Percentiles rank a stretch among this genome's conserved stretches.
Evolutionary conservation across 2,888 invertebrate genomes (phyloP).

Genomic region (Diaperis boleti): DNA sequence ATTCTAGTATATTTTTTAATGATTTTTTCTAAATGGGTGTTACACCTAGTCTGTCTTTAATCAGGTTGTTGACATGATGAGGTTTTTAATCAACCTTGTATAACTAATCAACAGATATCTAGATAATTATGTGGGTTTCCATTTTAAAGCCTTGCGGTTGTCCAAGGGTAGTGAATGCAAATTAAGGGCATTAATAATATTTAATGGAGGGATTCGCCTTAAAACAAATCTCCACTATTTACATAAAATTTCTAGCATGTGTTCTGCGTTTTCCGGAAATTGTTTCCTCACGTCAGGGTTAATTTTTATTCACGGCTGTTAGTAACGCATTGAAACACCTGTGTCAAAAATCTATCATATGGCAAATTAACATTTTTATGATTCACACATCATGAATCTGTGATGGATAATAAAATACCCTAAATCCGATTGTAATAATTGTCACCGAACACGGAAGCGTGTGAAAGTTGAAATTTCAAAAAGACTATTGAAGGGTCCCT

Average conservation of each 20-base stretch:
- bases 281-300: conserved; percentile 47
- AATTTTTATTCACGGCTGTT: conserved; percentile 50
- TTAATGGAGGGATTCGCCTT: conserved; percentile 14
- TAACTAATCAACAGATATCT: too few species aligned
- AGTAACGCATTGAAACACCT: conserved; percentile 46
- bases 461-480: not conserved
- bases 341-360: conserved; percentile 53
- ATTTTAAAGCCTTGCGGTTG: too few species aligned
- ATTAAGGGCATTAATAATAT: too few species aligned
- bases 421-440: conserved; percentile 5
- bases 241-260: conserved; percentile 51
- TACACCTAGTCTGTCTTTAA: too few species aligned
- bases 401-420: conserved; percentile 37
- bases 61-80: too few species aligned
- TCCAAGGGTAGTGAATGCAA: too few species aligned
- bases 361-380: conserved; percentile 43
- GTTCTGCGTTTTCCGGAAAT: conserved; percentile 50
- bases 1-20: too few species aligned
- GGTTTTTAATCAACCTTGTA: too few species aligned
- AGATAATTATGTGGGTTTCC: too few species aligned
- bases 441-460: not conserved
- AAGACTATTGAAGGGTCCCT: not conserved
- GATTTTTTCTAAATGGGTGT: too few species aligned
- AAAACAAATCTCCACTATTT: conserved; percentile 29
- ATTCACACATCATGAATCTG: conserved; percentile 32